Evolutionary conservation across 2,888 invertebrate genomes (phyloP).

Genomic region (Cecidostiba fungosa): DNA sequence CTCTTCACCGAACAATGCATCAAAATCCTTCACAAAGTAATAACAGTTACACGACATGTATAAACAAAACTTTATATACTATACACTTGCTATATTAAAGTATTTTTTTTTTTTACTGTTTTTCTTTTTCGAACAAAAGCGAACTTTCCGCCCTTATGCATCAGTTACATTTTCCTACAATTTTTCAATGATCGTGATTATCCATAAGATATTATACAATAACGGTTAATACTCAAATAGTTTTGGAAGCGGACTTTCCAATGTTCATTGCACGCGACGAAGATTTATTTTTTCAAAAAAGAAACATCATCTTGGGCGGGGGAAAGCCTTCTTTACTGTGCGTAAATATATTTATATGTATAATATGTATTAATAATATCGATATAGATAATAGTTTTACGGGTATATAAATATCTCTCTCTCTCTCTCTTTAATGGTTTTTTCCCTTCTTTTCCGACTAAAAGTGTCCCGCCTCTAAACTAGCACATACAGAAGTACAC

Average conservation of each 20-base stretch:
- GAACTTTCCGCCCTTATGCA: constrained; percentile 16
- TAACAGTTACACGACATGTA: background rate
- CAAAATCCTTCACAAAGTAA: background rate
- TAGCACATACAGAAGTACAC: background rate
- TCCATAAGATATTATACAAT: constrained; percentile 16
- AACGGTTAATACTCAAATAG: constrained; percentile 49
- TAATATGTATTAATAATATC: constrained; percentile 42
- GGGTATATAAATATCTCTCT: constrained; percentile 32
- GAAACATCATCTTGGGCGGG: background rate
- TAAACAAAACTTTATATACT: constrained; percentile 10
- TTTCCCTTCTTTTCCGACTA: background rate
- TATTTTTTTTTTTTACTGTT: background rate
- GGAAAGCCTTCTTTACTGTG: constrained; percentile 50
- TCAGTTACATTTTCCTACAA: constrained; percentile 2
- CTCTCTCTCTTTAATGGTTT: background rate
- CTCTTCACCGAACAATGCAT: background rate
- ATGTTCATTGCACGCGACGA: background rate
- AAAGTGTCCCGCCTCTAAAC: background rate
- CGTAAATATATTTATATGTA: constrained; percentile 47
- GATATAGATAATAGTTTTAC: constrained; percentile 43
- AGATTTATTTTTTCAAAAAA: constrained; percentile 12
- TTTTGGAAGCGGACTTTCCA: constrained; percentile 34
- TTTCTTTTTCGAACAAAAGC: constrained; percentile 17
- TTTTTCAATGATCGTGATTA: constrained; percentile 36
- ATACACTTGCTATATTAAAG: constrained; percentile 32